phyloP scores from a whole-genome alignment of 2,797 vertebrate species.

The Coluber constrictor region DNA sequence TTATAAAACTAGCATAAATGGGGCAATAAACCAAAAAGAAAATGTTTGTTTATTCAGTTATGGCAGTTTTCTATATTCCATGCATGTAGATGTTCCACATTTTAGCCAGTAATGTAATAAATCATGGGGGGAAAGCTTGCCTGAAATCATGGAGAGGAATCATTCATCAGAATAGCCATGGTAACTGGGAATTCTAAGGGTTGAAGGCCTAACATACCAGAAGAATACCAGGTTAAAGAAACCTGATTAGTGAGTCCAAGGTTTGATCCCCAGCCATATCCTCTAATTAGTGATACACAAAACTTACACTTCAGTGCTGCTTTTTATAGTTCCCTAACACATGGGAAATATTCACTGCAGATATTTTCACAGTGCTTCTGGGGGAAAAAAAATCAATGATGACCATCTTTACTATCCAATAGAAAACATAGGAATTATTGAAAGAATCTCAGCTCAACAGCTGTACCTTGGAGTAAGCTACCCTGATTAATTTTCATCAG shows the following conservation, averaged over 20 bases:
- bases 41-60: neutral
- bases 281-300: neutral
- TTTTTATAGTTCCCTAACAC: neutral
- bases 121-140: neutral
- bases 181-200: neutral
- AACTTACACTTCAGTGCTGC: neutral
- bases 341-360: neutral
- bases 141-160: neutral
- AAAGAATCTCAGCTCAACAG: neutral
- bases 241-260: neutral
- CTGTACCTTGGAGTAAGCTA: neutral
- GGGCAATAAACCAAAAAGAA: neutral
- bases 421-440: neutral
- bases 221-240: neutral
- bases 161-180: neutral
- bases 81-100: neutral
- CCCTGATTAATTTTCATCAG: constrained; percentile 35
- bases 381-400: neutral
- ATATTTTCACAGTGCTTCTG: neutral
- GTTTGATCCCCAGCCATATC: neutral
- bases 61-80: neutral
- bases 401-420: neutral
- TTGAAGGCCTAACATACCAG: neutral
- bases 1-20: neutral
- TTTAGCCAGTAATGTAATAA: neutral